Evolutionary conservation across 2,797 vertebrate genomes (phyloP), one percentile per base, ranked within the genome.

Genomic region (Clamator glandarius): DNA sequence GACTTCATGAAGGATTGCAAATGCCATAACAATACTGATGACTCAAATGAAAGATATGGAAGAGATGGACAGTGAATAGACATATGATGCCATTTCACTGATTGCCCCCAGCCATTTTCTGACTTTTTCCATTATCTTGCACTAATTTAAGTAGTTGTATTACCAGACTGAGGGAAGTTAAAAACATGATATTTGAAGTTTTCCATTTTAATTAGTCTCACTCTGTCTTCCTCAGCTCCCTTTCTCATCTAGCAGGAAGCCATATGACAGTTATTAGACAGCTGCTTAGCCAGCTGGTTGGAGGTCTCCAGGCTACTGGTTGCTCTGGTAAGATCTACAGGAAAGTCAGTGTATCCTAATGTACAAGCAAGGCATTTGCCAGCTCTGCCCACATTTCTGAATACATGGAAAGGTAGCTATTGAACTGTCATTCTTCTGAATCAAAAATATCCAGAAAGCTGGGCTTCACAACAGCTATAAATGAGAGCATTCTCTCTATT

Each of bases 161-260:
- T 87, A 42, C 44, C 46, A 70, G 74, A 13, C 66, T 51, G 77
- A 55, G 44, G 58, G 73, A 86, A 92, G 58, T 69, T 87, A 95
- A 87, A 91, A 91, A 54, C 54, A 62, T 52, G 31, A n/a, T 21
- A 92, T 89, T 93, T 46, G 33, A 74, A 94, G 39, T 83, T 94
- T 90, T 84, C 69, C 57, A 84, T 96, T 94, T 84, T 95, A 96
- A 97, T 95, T 95, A 94, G 90, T 79, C 79, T 89, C 67, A 75
- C 31, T 87, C 90, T 46, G 69, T 85, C 88, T 92, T 96, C 35
- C 46, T 80, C 52, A 69, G 61, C 31, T 93, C 67, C 33, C 62
- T 81, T 89, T 93, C 66, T 92, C 54, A 59, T 97, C 69, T 88
- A 91, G 39, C 59, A 70, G 61, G 68, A 94, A 88, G 64, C 64